Evolutionary conservation across 2,113 vertebrate species (phyloP), one percentile per base, ranked within the genome.

Genomic region (Pollimyrus isidori): DNA sequence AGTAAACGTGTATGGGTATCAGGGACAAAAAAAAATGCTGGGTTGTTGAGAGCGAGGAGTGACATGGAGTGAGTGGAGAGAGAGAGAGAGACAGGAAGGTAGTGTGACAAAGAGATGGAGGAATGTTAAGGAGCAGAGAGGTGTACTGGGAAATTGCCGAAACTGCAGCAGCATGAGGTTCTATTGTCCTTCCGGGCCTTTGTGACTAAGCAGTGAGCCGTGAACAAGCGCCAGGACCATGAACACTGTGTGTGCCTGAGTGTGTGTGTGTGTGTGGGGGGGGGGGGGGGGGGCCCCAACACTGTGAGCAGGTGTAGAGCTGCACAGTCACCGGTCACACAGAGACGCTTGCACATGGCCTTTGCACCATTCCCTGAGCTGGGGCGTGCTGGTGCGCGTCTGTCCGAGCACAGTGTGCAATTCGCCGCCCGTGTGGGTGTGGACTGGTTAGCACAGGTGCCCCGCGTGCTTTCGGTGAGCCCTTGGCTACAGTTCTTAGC

Each of bases 121-220:
- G 56, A 88, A 65, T 88, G 56, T 46, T 50, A 80, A 83, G 88
- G 52, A 83, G 88, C 39, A 82, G 87, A 76, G 90, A 91, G 91
- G 89, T 88, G 89, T 91, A 90, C 89, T 92, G 91, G 89, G 92
- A 80, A 91, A 92, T 91, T 92, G 92, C 90, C 91, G 89, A 89
- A 89, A 94, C 91, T 91, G 93, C 91, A 94, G 88, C 91, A 91
- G 91, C 91, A 92, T 92, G 89, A 91, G 90, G 91, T 84, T 83
- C 88, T 69, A 92, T 94, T 94, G 94, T 94, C 89, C 91, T 91
- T 83, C 90, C 93, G 92, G 91, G 92, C 90, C 93, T 95, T 95
- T 95, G 93, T 95, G 93, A 92, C 90, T 88, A 90, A 90, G 90
- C 91, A 92, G 88, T 94, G 92, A 94, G 93, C 93, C 93, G 89